Base-by-base conservation (phyloP, 2,888 invertebrate species). In the Campaea margaritaria region DNA sequence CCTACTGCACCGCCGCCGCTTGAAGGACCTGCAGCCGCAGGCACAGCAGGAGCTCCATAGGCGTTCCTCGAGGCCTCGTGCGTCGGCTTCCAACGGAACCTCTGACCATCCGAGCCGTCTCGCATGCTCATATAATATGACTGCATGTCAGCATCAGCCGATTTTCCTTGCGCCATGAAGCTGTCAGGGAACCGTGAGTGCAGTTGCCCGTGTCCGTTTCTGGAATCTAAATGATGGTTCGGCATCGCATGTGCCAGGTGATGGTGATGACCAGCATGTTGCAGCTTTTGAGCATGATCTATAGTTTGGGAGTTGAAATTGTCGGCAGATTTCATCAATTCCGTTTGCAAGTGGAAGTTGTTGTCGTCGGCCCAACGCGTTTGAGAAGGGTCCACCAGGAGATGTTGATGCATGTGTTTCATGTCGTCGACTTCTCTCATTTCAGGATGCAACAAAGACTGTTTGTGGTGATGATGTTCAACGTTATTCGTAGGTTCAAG, bases 1-100 rank as follows among this genome's bases (percentile, higher is more conserved):
- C 91, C 89, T 11, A 89, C 81, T 1, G 87, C 85, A 2, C 74
- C 68, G 12, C 74, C 68, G 12, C 70, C 52, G 14, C 56, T 62
- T 34, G 58, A 62, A 10, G 51, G 53, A 36, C 53, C 46, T 44
- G 42, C 53, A 43, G 31, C 64, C 12, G 58, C 68, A 47, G 69
- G 64, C 39, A 69, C 70, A 39, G 71, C 68, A 8, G 70, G 67
- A 13, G 78, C 59, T 16, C 77, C 83, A 56, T 84, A 89, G 7
- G 80, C 79, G 5, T 71, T 65, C 69, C 86, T 82, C 9, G 79
- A 69, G 10, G 73, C 68, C 36, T 80, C 82, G 15, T 82, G 79
- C 15, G 72, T 67, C 14, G 82, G 79, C 62, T 73, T 78, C 85
- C 85, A 86, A 31, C 77, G 81, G 64, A 76, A 69, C 63, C 70